These are phyloP conservation scores for Rhamphomyia laevipes DNA, from an alignment of 2,888 invertebrate species.

Conservation along the genomic window DNA sequence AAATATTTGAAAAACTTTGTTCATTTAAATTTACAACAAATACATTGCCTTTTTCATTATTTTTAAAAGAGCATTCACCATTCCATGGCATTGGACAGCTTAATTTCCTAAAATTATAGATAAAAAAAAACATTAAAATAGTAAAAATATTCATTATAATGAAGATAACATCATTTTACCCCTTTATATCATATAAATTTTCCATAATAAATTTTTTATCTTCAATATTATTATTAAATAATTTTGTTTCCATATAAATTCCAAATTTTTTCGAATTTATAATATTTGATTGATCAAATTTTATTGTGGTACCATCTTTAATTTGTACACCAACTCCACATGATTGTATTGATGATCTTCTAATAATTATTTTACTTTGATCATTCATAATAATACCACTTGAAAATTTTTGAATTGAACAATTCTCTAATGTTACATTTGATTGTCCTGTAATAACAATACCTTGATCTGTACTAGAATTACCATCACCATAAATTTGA, in stretches of 20 bases:
- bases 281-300: constrained; percentile 37
- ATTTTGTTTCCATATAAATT: constrained; percentile 39
- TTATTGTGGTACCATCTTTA: constrained; percentile 34
- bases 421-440: constrained; percentile 38
- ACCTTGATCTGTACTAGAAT: constrained; percentile 43
- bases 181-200: constrained; percentile 13
- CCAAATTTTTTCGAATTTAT: constrained; percentile 40
- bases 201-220: constrained; percentile 12
- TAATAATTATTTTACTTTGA: constrained; percentile 27
- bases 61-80: neutral
- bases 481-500: constrained; percentile 39
- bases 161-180: constrained; percentile 10
- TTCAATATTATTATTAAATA: constrained; percentile 17
- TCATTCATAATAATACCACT: constrained; percentile 41
- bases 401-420: constrained; percentile 41
- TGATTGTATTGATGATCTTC: constrained; percentile 24
- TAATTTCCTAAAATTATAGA: neutral
- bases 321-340: constrained; percentile 26
- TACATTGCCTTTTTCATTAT: neutral
- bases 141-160: too few species aligned
- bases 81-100: neutral
- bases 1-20: neutral
- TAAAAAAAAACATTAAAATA: too few species aligned
- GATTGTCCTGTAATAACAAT: constrained; percentile 39
- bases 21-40: constrained; percentile 20